Base-by-base conservation (phyloP, 2,113 vertebrate genomes). In the Trogon surrucura region DNA sequence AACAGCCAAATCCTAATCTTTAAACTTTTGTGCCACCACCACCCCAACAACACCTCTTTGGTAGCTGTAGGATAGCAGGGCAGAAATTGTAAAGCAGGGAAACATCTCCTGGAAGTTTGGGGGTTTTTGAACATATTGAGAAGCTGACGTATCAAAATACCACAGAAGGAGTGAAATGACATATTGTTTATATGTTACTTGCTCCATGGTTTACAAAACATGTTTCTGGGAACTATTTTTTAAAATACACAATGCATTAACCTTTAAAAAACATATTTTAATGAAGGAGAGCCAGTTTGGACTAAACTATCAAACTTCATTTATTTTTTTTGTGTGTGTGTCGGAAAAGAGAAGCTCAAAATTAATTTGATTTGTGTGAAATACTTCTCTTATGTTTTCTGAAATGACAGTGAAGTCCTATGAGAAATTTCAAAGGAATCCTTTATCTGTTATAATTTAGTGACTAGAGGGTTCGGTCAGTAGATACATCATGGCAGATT, bases 121-220 rank as follows among this genome's bases (percentile, higher is more conserved):
- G 1, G 16, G 47, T 91, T n/a, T 89, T 74, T 72, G 21, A 84
- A 77, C 9, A 14, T 83, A 61, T 32, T 51, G 70, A 57, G 75
- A 95, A 93, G 78, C 38, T 88, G 77, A 14, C 14, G 4, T 70
- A 94, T 91, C 72, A 93, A 91, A 95, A 61, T 74, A 62, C 56
- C 79, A 65, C 58, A 91, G 36, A 73, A 56, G 10, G 19, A 74
- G 54, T 62, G 25, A 93, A 82, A 88, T 74, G 29, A 57, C 54
- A 81, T 57, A 45, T 91, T 38, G 30, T 87, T 96, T 71, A 22
- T 74, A 27, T 64, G 21, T 71, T 72, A 50, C 23, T 83, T 51
- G 91, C 69, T 71, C 30, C n/a, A 13, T 77, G 25, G 77, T 85
- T 96, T 94, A 70, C 62, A 60, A 75, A 77, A 82, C 3, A 41